These are phyloP conservation scores for Nesometra sesokonis DNA, from an alignment of 35 echinoderm and acorn worm species.

Conservation along the genomic window DNA sequence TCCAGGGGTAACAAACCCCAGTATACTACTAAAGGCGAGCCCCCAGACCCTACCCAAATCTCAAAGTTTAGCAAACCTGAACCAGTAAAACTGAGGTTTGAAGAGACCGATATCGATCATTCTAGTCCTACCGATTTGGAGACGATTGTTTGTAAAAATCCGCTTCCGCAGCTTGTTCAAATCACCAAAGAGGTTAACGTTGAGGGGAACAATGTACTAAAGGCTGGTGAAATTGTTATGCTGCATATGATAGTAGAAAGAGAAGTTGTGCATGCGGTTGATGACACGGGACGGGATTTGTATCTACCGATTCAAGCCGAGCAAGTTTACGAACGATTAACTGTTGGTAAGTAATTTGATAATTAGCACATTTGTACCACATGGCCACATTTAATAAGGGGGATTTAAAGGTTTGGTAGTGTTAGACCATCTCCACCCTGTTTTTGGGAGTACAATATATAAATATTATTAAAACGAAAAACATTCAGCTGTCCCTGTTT, in stretches of 20 bases:
- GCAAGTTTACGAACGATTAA: conserved; percentile 11
- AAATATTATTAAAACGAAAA: too few species aligned
- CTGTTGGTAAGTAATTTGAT: background rate
- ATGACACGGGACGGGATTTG: background rate
- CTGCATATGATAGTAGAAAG: conserved; percentile 7
- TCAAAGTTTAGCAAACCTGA: background rate
- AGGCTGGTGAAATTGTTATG: conserved; percentile 1
- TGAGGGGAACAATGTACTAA: background rate
- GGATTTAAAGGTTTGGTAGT: too few species aligned
- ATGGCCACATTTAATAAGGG: too few species aligned
- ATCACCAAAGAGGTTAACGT: background rate
- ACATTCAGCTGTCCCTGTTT: too few species aligned
- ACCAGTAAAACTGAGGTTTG: background rate
- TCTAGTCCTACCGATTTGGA: background rate
- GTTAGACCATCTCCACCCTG: too few species aligned
- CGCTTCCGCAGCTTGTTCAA: conserved; percentile 4
- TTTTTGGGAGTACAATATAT: too few species aligned
- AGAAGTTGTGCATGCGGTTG: background rate
- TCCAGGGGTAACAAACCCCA: background rate
- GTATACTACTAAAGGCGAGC: background rate
- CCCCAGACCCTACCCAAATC: background rate
- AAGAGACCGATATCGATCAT: background rate
- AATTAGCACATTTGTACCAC: background rate
- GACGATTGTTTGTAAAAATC: background rate
- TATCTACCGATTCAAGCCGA: conserved; percentile 21